Conservation (phyloP, 2,113 vertebrate genomes). For the Catharus minimus region DNA sequence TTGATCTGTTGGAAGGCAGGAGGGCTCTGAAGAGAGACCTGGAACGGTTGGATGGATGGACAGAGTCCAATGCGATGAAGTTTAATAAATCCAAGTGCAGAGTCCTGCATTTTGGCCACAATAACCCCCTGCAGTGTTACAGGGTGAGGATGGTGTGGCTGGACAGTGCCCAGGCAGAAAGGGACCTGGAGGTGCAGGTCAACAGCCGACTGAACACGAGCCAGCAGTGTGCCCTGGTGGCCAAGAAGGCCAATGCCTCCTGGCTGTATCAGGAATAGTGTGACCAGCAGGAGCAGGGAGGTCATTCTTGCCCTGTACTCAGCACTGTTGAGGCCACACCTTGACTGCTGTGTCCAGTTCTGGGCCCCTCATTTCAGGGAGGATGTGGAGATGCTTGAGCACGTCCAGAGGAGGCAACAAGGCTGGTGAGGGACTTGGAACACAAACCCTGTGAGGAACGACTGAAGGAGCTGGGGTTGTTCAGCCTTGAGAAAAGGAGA, state of each 20-base stretch:
- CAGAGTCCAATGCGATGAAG: neutral
- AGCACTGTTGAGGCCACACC: neutral
- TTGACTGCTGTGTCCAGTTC: neutral
- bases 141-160: neutral
- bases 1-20: neutral
- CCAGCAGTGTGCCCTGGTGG: neutral
- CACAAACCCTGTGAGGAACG: neutral
- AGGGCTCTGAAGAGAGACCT: neutral
- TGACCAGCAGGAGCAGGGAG: neutral
- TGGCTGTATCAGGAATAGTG: neutral
- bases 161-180: neutral
- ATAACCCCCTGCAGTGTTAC: fast-evolving
- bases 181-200: neutral
- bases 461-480: neutral
- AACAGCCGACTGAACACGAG: neutral
- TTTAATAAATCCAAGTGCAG: neutral
- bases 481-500: neutral
- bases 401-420: neutral
- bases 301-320: neutral
- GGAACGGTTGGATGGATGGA: neutral
- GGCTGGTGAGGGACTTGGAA: neutral
- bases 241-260: neutral
- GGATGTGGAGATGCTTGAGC: fast-evolving
- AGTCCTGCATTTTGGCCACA: neutral
- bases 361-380: neutral